Conservation (phyloP, 2,888 invertebrate species). For the Apodemia mormo region DNA sequence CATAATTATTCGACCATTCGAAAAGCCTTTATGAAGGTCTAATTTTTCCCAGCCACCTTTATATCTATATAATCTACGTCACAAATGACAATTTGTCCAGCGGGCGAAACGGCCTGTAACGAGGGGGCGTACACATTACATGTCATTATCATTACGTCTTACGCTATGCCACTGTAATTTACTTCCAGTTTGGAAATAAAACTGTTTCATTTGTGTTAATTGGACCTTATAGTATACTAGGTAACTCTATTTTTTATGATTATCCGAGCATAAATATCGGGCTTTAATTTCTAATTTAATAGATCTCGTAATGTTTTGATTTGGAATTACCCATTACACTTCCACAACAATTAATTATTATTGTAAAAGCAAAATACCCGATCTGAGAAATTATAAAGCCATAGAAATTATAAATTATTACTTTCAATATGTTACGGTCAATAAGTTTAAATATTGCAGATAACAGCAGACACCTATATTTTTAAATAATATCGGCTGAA, state of each 20-base stretch:
- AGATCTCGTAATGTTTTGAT: no score
- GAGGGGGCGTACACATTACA: slow-evolving; percentile 8
- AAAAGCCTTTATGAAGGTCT: not conserved
- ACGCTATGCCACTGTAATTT: not conserved
- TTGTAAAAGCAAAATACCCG: no score
- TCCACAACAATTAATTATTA: no score
- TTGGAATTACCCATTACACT: no score
- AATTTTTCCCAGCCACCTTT: not conserved
- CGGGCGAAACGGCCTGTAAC: not conserved
- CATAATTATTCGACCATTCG: not conserved
- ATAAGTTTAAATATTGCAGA: no score
- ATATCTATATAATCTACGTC: not conserved
- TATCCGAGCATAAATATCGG: no score
- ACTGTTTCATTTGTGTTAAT: not conserved
- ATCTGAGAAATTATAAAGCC: no score
- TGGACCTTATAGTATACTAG: not conserved
- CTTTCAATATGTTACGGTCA: no score
- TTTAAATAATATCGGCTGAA: no score
- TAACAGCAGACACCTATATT: no score
- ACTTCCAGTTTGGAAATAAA: not conserved
- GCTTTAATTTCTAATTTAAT: no score
- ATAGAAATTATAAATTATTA: no score
- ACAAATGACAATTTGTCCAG: slow-evolving; percentile 7
- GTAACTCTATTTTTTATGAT: not conserved
- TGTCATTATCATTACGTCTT: not conserved